Percentiles rank a stretch among this genome's conserved stretches.
Conservation (phyloP, 2,797 vertebrate genomes). For the Peromyscus melanophrys region DNA sequence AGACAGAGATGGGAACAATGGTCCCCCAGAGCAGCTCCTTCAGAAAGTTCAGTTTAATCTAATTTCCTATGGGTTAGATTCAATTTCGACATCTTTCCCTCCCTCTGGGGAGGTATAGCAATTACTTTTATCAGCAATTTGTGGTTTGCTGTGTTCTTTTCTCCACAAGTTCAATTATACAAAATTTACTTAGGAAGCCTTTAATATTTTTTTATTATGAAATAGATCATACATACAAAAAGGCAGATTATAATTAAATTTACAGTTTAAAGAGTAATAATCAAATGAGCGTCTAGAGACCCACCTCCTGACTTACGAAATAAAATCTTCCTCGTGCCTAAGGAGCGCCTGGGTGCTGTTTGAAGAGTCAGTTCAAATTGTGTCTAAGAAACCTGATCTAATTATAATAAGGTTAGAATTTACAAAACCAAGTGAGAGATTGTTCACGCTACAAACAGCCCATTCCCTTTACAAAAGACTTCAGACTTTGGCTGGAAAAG, state of each 20-base stretch:
- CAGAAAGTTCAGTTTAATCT: slow-evolving; percentile 80
- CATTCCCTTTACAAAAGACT: slow-evolving; percentile 35
- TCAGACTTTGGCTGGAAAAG: not conserved
- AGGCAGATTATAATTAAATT: slow-evolving; percentile 68
- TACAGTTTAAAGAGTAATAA: slow-evolving; percentile 62
- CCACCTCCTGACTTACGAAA: slow-evolving; percentile 47
- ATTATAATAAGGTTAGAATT: slow-evolving; percentile 44
- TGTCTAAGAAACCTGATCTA: slow-evolving; percentile 50
- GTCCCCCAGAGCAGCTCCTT: slow-evolving; percentile 79
- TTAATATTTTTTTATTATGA: slow-evolving; percentile 73
- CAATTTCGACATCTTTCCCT: slow-evolving; percentile 77
- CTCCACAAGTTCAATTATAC: slow-evolving; percentile 74
- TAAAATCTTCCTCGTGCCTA: slow-evolving; percentile 20
- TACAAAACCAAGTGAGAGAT: slow-evolving; percentile 24
- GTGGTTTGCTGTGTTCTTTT: slow-evolving; percentile 78
- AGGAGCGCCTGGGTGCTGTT: slow-evolving; percentile 40
- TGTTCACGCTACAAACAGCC: slow-evolving; percentile 40
- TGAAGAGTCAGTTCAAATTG: slow-evolving; percentile 44
- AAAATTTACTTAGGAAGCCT: slow-evolving; percentile 75
- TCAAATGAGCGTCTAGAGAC: slow-evolving; percentile 42
- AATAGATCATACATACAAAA: slow-evolving; percentile 63
- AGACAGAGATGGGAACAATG: slow-evolving; percentile 77
- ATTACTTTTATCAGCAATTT: slow-evolving; percentile 84
- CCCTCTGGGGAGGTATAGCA: slow-evolving; percentile 81
- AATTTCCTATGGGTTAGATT: slow-evolving; percentile 81